Base-by-base conservation (phyloP, 2,113 vertebrate genomes). In the Brachyhypopomus occidentalis region DNA sequence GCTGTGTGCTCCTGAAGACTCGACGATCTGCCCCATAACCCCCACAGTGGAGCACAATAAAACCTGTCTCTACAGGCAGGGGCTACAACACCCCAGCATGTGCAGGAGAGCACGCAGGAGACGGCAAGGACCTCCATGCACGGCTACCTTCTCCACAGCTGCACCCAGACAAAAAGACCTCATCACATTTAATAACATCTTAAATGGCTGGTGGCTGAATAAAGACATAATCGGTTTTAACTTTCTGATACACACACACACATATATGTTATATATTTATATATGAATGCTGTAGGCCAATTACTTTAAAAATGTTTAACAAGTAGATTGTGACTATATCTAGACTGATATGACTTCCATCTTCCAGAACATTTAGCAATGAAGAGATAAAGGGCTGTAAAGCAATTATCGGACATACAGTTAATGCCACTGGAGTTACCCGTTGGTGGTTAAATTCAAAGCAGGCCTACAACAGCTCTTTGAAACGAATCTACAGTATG, bases 11-110 rank as follows among this genome's bases (percentile, higher is more conserved):
- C 9, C 8, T 19, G 64, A 64, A 36, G 77, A 73, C 22, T 25
- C 55, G 17, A 78, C n/a, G 58, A 78, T 38, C 64, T 78, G 16
- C 20, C 70, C 17, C 69, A 17, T 34, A 16, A 36, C 20, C 34
- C 3, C 36, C 52, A 52, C 2, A 22, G 41, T 20, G 60, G 22
- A 60, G 59, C 62, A 62, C 19, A 67, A 62, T 36, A 36, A 30
- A 62, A 48, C 69, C 22, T 78, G 52, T 14, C 48, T 55, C 48
- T 81, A 38, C 77, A 72, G 3, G 77, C 41, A 27, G 17, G 22
- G 41, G 25, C 25, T 30, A 59, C 5, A 45, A 64, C 23, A 72
- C 55, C 12, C 64, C 4, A 7, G 34, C 16, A 36, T 30, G 64
- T 36, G 64, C 30, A 22, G 64, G 63, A 34, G 14, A 34, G 27